Conservation (phyloP, 2,113 vertebrate species). For the Patagioenas fasciata region DNA sequence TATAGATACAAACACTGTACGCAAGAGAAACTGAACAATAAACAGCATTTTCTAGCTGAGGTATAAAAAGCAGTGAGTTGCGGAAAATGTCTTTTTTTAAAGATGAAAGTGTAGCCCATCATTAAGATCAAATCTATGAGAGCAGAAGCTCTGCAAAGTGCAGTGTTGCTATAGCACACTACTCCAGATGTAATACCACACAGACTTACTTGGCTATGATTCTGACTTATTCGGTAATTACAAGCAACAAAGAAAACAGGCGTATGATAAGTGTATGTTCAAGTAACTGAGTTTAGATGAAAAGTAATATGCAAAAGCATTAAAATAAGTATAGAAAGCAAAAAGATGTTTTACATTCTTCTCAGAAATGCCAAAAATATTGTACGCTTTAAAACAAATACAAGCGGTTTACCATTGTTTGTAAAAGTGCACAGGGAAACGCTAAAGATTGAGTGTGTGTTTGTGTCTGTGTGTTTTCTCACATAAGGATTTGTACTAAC, state of each 20-base stretch:
- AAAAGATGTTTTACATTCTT: slow-evolving; percentile 9
- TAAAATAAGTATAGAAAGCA: background rate
- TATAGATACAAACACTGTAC: slow-evolving; percentile 57
- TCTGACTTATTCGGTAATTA: slow-evolving; percentile 58
- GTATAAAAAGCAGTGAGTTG: slow-evolving; percentile 63
- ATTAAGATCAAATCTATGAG: slow-evolving; percentile 53
- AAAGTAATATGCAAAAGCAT: slow-evolving; percentile 18
- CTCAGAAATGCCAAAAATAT: background rate
- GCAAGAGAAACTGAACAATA: slow-evolving; percentile 55
- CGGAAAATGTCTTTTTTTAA: slow-evolving; percentile 50
- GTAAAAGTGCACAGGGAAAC: background rate
- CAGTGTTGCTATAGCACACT: background rate
- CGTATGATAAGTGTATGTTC: background rate
- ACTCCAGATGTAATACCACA: slow-evolving; percentile 53
- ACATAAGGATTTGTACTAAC: background rate
- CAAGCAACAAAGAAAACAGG: slow-evolving; percentile 58
- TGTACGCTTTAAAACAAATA: background rate
- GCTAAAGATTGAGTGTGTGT: background rate
- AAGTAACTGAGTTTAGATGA: slow-evolving; percentile 24
- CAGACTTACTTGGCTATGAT: slow-evolving; percentile 23
- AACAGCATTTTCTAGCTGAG: slow-evolving; percentile 38
- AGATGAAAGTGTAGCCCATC: slow-evolving; percentile 48
- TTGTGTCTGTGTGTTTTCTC: background rate
- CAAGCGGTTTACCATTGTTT: background rate
- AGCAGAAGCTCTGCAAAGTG: slow-evolving; percentile 19